Base-by-base conservation (phyloP, 2,113 vertebrate genomes). In the Ceyx melanurus region DNA sequence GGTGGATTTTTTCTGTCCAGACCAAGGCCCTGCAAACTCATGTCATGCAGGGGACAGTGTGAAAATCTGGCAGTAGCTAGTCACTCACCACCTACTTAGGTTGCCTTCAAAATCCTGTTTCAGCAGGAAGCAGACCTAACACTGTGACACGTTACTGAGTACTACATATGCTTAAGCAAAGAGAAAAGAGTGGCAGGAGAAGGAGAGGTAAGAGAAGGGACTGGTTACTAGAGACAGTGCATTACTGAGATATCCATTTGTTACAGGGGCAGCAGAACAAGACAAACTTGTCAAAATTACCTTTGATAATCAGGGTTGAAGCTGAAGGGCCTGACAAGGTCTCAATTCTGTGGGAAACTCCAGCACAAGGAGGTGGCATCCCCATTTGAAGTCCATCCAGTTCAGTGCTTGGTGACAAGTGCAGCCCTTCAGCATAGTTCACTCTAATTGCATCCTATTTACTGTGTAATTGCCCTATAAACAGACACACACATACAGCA, bases 391-490 rank as follows among this genome's bases (percentile, higher is more conserved):
- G 57, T 82, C 60, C 64, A 29, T 73, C 88, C 92, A 71, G 81
- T 66, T 87, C 75, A 91, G 75, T 67, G 58, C 82, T 79, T 60
- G 15, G 57, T 72, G 73, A 75, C 53, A 94, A 95, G 53, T 86
- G 54, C 78, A 90, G 80, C 42, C 85, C 65, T 94, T 89, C 80
- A 86, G 61, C 88, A 80, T 15, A 88, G 84, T 92, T 92, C 57
- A 68, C 57, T 92, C 82, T 96, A 96, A 97, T 96, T 96, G 85
- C 68, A 93, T 92, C 61, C 74, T 94, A 89, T 95, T 93, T 92
- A 51, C 81, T 81, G 33, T n/a, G 40, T 95, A 97, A 97, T 96
- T 97, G 94, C 85, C 87, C 89, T 95, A 77, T 96, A 96, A 97
- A 95, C 95, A 96, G 87, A 95, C 42, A 86, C 79, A 95, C 94